Percentiles rank a stretch among this genome's conserved stretches.
phyloP scores from a whole-genome alignment of 2,113 vertebrate species.

The Hyaena hyaena region DNA sequence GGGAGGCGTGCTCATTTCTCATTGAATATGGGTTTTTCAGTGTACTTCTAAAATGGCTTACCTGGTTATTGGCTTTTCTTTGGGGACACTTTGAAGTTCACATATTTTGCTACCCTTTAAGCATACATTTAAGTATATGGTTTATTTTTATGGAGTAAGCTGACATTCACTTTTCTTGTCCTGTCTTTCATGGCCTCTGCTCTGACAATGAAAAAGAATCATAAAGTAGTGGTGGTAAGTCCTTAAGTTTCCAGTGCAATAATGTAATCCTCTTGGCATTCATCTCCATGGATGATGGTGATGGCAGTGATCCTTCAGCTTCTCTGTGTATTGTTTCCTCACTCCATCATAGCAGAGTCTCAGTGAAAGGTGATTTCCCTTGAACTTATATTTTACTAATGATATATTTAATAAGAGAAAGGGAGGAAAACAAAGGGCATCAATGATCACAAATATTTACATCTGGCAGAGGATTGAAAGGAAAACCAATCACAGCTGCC shows the following conservation, averaged over 20 bases:
- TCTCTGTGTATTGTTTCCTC: slow-evolving; percentile 53
- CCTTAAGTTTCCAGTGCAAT: neutral
- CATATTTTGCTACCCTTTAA: neutral
- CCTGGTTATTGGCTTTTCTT: neutral
- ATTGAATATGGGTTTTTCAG: neutral
- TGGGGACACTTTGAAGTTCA: slow-evolving; percentile 14
- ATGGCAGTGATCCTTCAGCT: neutral
- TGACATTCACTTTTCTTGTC: slow-evolving; percentile 23
- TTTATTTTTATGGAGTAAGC: slow-evolving; percentile 1
- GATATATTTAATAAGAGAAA: slow-evolving; percentile 82
- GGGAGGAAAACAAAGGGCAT: slow-evolving; percentile 80
- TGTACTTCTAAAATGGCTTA: neutral
- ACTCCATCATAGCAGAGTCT: neutral
- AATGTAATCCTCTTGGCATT: neutral
- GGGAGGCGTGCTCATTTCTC: neutral
- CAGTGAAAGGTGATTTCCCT: slow-evolving; percentile 59
- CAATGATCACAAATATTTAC: slow-evolving; percentile 80
- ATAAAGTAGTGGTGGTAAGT: neutral
- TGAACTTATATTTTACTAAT: slow-evolving; percentile 70
- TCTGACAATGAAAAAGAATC: slow-evolving; percentile 9
- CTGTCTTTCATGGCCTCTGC: slow-evolving; percentile 2
- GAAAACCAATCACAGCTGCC: slow-evolving; percentile 81
- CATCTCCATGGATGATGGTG: neutral
- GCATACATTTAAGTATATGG: slow-evolving; percentile 13
- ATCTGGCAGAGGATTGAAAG: slow-evolving; percentile 81